Base-by-base conservation (phyloP, 2,113 vertebrate species). In the Equus quagga region DNA sequence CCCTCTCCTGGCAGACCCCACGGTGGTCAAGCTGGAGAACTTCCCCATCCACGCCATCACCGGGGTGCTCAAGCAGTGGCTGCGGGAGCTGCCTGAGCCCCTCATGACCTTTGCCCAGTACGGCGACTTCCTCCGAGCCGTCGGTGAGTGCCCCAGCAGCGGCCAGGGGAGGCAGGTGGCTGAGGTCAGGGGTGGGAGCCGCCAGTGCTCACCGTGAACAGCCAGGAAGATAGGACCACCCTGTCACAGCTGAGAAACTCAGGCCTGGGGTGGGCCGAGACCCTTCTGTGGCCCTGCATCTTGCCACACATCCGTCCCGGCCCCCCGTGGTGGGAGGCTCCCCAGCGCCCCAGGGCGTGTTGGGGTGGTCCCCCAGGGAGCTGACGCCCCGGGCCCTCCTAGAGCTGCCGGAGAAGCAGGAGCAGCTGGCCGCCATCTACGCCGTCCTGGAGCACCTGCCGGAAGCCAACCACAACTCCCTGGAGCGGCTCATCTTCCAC, bases 21-120 rank as follows among this genome's bases (percentile, higher is more conserved):
- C 98, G 0, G 96, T 98, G 0, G 99, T 99, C 78, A 99, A 98
- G 94, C 99, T 99, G 58, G 99, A 99, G 88, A 99, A 99, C 94
- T 99, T 99, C 96, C 99, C 99, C 94, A 99, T 99, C 97, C 99
- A 99, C 83, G 99, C 99, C 1, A 99, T 99, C 92, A 99, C 99
- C 0, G 99, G 99, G 1, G 99, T 99, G 97, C 99, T 99, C 13
- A 99, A 99, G 96, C 99, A 99, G 96, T 99, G 99, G 99, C 97
- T 99, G 5, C 98, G 99, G 67, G 99, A 99, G 90, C 97, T 99
- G 28, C 99, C 99, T 0, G 99, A 99, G 70, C 99, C 99, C 0
- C 99, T 99, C 6, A 99, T 99, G 99, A 99, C 99, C 9, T 99
- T 99, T 8, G 99, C 98, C 0, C 99, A 99, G 98, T 99, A 99